A percentile compares a stretch with the other conserved stretches of the same genome.
Evolutionary conservation across 2,888 invertebrate species (phyloP).

Genomic region (Drosophila testacea): DNA sequence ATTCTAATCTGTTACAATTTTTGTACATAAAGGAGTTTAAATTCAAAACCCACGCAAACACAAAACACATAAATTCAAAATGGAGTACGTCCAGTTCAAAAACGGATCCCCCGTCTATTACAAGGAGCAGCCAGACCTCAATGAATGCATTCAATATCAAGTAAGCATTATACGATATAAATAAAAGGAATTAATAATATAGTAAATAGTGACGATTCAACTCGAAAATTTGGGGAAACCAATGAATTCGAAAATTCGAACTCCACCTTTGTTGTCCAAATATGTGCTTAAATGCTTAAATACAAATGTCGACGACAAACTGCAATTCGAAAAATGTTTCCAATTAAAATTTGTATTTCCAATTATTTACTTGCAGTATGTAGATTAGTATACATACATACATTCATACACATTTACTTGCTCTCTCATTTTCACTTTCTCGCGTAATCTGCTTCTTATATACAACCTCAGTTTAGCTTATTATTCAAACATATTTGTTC

Average conservation of each 20-base stretch:
- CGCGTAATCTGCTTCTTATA: constrained; percentile 48
- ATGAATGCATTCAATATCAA: constrained; percentile 85
- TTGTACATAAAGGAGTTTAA: constrained; percentile 73
- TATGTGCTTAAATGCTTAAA: constrained; percentile 64
- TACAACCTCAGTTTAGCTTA: constrained; percentile 56
- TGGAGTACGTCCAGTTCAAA: constrained; percentile 85
- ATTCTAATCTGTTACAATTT: constrained; percentile 58
- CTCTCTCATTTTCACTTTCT: constrained; percentile 4
- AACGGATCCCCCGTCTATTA: constrained; percentile 85
- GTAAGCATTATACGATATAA: constrained; percentile 77
- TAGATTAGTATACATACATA: constrained; percentile 25
- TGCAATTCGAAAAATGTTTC: constrained; percentile 35
- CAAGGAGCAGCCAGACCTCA: constrained; percentile 85
- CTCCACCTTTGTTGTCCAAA: constrained; percentile 52
- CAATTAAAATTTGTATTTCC: constrained; percentile 34
- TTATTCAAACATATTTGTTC: constrained; percentile 76
- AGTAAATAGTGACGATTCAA: not conserved
- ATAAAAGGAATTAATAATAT: not conserved
- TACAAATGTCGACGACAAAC: constrained; percentile 40
- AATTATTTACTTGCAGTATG: constrained; percentile 16
- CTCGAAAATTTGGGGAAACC: not conserved
- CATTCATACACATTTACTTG: constrained; percentile 3
- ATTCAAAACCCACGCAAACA: constrained; percentile 61
- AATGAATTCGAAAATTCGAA: not conserved
- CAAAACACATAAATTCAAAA: constrained; percentile 71